Base-by-base conservation (phyloP, 2,797 vertebrate species). In the Erethizon dorsatum region DNA sequence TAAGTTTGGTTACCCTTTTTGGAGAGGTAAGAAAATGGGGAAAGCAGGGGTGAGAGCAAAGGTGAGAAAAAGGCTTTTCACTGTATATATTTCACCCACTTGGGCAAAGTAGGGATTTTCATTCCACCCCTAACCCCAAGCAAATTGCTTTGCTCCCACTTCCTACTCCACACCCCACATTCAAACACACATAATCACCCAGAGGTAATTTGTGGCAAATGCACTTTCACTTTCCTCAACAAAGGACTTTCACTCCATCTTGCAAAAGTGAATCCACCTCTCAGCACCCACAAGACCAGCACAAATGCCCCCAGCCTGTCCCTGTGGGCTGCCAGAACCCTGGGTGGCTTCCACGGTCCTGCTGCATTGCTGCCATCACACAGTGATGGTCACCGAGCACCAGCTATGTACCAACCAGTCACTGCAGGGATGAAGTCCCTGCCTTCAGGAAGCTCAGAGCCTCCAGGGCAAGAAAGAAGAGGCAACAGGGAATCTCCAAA, bases 171-270 rank as follows among this genome's bases (percentile, higher is more conserved):
- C 31, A 37, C 18, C n/a, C 47, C 18, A 50, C 13, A 11, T 17
- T 80, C 87, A 50, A 7, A 54, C 37, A 90, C 10, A 28, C 20
- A 79, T 28, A 85, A 31, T 28, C 77, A 63, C 45, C 82, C 61
- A 78, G 87, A 93, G 94, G 54, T 37, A 15, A 85, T 50, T 26
- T 54, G 57, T 31, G 20, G 61, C 50, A 80, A 88, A 69, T 33
- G 41, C 17, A 26, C 28, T 94, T 87, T 82, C 78, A 59, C 50
- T 86, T 94, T 90, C 69, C 80, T 77, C 63, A n/a, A 82, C 83
- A 71, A 95, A 93, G 3, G 80, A 91, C 61, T 95, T 90, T 82
- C 75, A 90, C 75, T 92, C 5, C 2, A 80, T 61, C 82, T 77
- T 96, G 56, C 52, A 87, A 79, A 96, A 28, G 17, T 24, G 41